These are phyloP conservation scores for Pseudolaguvia tuberculata DNA, from an alignment of 2,113 vertebrate species.

Conservation along the genomic window DNA sequence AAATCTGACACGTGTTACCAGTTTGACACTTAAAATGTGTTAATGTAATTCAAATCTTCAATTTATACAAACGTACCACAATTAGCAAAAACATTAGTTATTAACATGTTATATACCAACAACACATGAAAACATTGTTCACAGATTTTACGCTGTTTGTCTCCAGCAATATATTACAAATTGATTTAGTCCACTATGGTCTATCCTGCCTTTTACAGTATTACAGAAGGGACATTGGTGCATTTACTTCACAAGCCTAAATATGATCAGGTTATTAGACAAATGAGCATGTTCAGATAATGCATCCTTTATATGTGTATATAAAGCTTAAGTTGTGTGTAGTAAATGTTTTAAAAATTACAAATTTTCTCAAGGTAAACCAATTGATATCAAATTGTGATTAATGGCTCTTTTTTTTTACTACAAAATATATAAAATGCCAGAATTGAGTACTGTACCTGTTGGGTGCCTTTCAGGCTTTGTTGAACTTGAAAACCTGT, in stretches of 20 bases:
- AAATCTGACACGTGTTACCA: no score
- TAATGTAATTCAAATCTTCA: no score
- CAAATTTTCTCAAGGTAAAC: not conserved
- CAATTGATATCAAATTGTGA: not conserved
- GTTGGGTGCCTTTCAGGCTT: constrained; percentile 10
- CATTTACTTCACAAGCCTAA: not conserved
- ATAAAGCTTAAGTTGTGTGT: not conserved
- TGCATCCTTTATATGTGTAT: not conserved
- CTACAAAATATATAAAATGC: not conserved
- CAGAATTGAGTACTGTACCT: constrained; percentile 33
- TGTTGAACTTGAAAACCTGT: constrained; percentile 18
- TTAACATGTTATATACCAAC: not conserved
- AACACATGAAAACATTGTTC: not conserved
- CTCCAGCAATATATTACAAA: not conserved
- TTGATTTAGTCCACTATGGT: not conserved
- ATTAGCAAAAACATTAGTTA: not conserved
- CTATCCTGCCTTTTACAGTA: not conserved
- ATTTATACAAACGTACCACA: not conserved
- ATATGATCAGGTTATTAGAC: not conserved
- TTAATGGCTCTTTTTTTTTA: no score
- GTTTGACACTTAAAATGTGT: no score
- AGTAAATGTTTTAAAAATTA: no score
- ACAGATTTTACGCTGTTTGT: not conserved
- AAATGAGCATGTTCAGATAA: not conserved
- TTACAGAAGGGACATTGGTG: not conserved